Conservation (phyloP, 1,140 invertebrate species). For the Tetramorium simillimum region DNA sequence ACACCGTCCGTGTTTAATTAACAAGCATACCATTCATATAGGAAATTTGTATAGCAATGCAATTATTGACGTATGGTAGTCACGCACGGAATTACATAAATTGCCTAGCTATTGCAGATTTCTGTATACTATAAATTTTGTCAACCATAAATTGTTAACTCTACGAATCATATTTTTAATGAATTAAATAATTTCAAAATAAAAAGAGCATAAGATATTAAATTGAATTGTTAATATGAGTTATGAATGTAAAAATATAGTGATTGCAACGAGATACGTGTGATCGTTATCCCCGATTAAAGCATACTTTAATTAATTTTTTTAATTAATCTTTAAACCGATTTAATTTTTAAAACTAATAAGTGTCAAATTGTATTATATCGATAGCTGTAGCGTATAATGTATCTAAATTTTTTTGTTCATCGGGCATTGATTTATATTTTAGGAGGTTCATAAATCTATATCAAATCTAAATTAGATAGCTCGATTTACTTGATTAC, state of each 20-base stretch:
- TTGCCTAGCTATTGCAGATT: background rate
- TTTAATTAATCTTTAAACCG: conserved; percentile 9
- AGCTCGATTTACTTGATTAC: background rate
- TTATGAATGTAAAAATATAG: background rate
- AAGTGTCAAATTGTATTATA: background rate
- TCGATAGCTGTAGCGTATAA: background rate
- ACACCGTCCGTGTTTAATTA: background rate
- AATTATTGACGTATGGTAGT: conserved; percentile 2
- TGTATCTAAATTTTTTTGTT: background rate
- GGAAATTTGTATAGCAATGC: conserved; percentile 5
- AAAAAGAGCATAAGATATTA: background rate
- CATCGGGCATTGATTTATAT: background rate
- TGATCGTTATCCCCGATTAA: background rate
- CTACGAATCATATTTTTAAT: background rate
- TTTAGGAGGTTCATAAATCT: background rate
- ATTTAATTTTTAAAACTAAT: background rate
- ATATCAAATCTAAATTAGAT: conserved; percentile 7
- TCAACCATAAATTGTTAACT: background rate
- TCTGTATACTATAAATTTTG: too few relatives aligned
- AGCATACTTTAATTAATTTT: background rate
- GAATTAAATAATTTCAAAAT: background rate
- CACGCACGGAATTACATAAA: background rate
- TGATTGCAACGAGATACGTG: background rate
- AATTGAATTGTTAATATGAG: background rate
- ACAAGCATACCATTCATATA: background rate